Base-by-base conservation (phyloP, 1,140 invertebrate genomes). In the Paraescarpia echinospica region DNA sequence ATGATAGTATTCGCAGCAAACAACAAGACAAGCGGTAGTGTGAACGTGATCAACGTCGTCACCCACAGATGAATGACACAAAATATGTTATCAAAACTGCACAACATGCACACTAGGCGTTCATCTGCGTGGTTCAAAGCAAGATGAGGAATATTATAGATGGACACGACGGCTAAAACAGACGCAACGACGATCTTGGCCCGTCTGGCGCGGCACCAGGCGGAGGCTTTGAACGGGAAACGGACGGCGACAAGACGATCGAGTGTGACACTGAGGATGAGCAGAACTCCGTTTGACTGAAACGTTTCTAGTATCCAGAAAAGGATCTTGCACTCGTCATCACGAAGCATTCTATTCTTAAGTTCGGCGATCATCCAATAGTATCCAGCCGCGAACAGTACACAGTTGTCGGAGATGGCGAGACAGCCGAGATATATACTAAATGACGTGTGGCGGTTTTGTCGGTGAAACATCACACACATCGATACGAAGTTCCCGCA, bases 341-440 rank as follows among this genome's bases (percentile, higher is more conserved):
- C 34, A 31, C 4, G 18, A 34, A 90, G n/a, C n/a, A n/a, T 90
- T 18, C 33, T 9, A 33, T 33, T 12, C n/a, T 90, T 6, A 0
- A 34, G 35, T 90, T 90, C 41, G 0, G 22, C 22, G 18, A n/a
- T 14, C 34, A 92, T 14, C 91, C 91, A 92, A 34, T 92, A 92
- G 48, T 92, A 48, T 5, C 34, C 48, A 14, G 91, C 91, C 91
- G 41, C n/a, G 48, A 34, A 41, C 22, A 92, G 34, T 6, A 92
- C 41, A 59, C 91, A 92, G 34, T 35, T 35, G 48, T 92, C 91
- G 12, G 91, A 48, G n/a, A 92, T 51, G 91, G 91, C 91, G 34
- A 92, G 48, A 33, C 22, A 27, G 2, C 35, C 34, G 4, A 92
- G 34, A 34, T 92, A 92, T 6, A 48, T n/a, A 51, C 91, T 35